Base-by-base conservation (phyloP, 1,140 invertebrate species). In the Zophobas atratus region DNA sequence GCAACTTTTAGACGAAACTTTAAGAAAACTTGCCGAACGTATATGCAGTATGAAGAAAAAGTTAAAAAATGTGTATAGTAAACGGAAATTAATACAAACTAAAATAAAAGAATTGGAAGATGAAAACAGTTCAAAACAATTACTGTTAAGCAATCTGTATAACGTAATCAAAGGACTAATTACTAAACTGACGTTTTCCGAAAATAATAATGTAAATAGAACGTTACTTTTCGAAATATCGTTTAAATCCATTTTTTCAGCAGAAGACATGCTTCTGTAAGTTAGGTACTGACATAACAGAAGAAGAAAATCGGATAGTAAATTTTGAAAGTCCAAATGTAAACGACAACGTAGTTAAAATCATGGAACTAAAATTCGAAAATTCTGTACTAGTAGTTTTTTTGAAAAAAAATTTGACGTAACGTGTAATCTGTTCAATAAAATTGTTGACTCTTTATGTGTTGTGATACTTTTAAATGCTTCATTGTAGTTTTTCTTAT, bases 21-120 rank as follows among this genome's bases (percentile, higher is more conserved):
- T 78, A 38, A 56, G 46, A 46, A 56, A 77, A 72, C 35, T 43
- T 41, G 1, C 43, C 1, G 60, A 67, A 32, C 60, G 39, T 20
- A 6, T 67, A 0, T 43, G 33, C 20, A 43, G 6, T 67, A 41
- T 67, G 60, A 67, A 67, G 60, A 43, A 34, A 48, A 67, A 43
- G 32, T 1, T 43, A 1, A 43, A 67, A 43, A 32, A 67, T 5
- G 20, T 43, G 20, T 43, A 67, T 46, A 5, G 2, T 41, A 3
- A 43, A 35, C 60, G 39, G 3, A 67, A 43, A 67, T 67, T 67
- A 20, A 32, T 39, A 32, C 4, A 82, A 78, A 74, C 34, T 41
- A 77, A 82, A 70, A 77, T 82, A n/a, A 76, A 80, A 60, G 60
- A 82, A 39, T 56, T 83, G 79, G 81, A 83, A 55, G 67, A 57